Conservation (phyloP, 2,113 vertebrate species). For the Cygnus atratus region DNA sequence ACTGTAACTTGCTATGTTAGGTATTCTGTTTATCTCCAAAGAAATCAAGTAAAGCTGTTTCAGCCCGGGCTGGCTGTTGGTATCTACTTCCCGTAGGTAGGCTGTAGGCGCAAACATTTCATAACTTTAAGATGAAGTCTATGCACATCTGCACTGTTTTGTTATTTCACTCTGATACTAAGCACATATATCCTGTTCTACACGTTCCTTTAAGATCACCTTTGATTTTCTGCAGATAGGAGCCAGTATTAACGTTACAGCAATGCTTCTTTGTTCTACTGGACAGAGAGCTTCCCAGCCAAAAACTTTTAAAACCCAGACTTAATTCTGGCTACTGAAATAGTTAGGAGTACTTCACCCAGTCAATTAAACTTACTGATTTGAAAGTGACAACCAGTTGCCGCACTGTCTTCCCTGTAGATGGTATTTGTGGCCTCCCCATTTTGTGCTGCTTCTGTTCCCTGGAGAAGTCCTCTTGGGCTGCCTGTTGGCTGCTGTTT, state of each 20-base stretch:
- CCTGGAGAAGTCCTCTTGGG: neutral
- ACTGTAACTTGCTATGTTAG: neutral
- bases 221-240: neutral
- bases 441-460: neutral
- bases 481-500: constrained; percentile 56
- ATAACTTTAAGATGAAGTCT: neutral
- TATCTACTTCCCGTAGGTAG: neutral
- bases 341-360: neutral
- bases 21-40: constrained; percentile 7
- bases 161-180: neutral
- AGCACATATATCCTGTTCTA: neutral
- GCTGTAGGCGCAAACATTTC: constrained; percentile 10
- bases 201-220: neutral
- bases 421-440: constrained; percentile 12
- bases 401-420: neutral
- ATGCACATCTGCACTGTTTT: neutral
- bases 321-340: neutral
- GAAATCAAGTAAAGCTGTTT: neutral
- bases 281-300: neutral
- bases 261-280: neutral
- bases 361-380: neutral
- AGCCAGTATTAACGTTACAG: neutral
- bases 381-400: neutral
- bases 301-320: neutral
- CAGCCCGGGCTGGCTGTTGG: neutral